phyloP scores from a whole-genome alignment of 1,140 invertebrate species.

The Aradophagus sp. region DNA sequence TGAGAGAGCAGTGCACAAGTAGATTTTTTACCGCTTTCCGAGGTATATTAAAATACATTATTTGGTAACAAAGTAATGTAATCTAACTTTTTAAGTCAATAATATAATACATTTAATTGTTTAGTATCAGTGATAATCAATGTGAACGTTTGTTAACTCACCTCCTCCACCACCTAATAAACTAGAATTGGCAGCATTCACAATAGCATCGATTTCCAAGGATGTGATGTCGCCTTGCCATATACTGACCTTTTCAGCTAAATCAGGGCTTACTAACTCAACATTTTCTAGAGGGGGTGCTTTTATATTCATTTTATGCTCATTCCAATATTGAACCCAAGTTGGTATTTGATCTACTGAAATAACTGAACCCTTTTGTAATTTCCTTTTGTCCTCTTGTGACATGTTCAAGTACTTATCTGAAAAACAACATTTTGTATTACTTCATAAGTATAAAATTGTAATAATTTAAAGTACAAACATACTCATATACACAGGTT shows the following conservation, averaged over 20 bases:
- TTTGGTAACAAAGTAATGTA: too few relatives aligned
- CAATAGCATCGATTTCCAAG: slow-evolving; percentile 91
- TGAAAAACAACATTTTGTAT: slow-evolving; percentile 30
- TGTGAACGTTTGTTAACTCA: slow-evolving; percentile 49
- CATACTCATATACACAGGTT: too few relatives aligned
- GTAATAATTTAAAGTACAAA: slow-evolving; percentile 1
- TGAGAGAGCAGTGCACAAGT: too few relatives aligned
- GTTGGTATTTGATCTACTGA: slow-evolving; percentile 76
- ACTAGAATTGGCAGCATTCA: slow-evolving; percentile 91
- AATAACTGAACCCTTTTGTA: slow-evolving; percentile 73
- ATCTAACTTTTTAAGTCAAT: too few relatives aligned
- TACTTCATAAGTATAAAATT: not conserved
- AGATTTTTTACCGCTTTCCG: too few relatives aligned
- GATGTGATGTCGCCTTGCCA: slow-evolving; percentile 90
- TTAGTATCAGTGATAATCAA: too few relatives aligned
- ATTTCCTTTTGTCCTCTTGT: slow-evolving; percentile 76
- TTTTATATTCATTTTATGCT: slow-evolving; percentile 67
- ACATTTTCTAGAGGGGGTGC: slow-evolving; percentile 62
- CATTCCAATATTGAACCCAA: slow-evolving; percentile 77
- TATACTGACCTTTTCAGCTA: slow-evolving; percentile 80
- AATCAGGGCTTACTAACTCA: slow-evolving; percentile 67
- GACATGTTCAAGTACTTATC: slow-evolving; percentile 76
- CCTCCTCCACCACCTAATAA: slow-evolving; percentile 88
- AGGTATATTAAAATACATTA: too few relatives aligned
- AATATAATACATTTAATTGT: too few relatives aligned